Conservation (phyloP, 64 coral and sea anemone species). For the Astreopora myriophthalma region DNA sequence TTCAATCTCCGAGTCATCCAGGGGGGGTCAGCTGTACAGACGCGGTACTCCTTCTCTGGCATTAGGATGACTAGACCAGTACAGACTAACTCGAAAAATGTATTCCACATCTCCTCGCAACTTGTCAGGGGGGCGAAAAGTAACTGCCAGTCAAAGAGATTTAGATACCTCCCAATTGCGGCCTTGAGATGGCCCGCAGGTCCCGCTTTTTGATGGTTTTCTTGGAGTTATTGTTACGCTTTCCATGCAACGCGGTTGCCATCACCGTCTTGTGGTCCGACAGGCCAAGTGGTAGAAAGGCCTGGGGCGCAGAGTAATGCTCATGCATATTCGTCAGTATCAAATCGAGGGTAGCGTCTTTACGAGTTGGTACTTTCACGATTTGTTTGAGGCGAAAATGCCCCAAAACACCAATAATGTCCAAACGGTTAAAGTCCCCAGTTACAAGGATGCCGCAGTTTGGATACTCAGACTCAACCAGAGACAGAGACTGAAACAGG, state of each 20-base stretch:
- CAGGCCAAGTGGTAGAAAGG: constrained; percentile 21
- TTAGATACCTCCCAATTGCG: constrained; percentile 38
- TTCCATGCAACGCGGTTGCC: constrained; percentile 36
- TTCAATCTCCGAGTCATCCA: constrained; percentile 40
- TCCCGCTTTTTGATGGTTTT: constrained; percentile 65
- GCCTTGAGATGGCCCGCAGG: constrained; percentile 64
- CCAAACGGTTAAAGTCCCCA: constrained; percentile 18
- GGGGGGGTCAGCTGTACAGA: constrained; percentile 18
- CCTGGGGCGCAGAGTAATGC: constrained; percentile 35
- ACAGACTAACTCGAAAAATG: constrained; percentile 26
- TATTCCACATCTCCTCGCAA: constrained; percentile 63
- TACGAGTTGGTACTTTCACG: constrained; percentile 64
- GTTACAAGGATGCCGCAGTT: constrained; percentile 56
- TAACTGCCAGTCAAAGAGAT: constrained; percentile 28
- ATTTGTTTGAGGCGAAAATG: constrained; percentile 68
- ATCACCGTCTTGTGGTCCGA: constrained; percentile 46
- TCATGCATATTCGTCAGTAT: constrained; percentile 66
- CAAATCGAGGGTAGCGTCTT: constrained; percentile 54
- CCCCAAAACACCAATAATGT: constrained; percentile 21
- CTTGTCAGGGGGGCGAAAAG: constrained; percentile 37
- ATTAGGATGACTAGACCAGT: constrained; percentile 63
- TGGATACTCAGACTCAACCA: constrained; percentile 5
- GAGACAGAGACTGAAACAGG: constrained; percentile 8
- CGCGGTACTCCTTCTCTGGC: constrained; percentile 34
- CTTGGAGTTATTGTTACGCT: constrained; percentile 62